phyloP scores from a whole-genome alignment of 2,888 invertebrate genomes.

The Malacosoma neustria region DNA sequence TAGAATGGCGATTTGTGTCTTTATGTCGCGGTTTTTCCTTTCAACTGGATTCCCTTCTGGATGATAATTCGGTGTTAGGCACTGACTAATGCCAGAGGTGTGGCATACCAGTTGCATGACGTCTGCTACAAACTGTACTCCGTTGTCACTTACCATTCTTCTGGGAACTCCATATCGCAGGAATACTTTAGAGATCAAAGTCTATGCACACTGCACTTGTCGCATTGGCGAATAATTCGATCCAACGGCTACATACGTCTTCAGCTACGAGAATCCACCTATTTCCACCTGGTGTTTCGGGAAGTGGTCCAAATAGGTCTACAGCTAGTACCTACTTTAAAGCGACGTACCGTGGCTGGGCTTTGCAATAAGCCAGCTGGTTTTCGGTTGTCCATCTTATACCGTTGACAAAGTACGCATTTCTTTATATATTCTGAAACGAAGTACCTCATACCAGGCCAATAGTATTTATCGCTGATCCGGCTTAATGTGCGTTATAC shows the following conservation, averaged over 20 bases:
- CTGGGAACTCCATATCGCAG: conserved; percentile 29
- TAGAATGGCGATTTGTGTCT: no score
- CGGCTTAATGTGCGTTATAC: conserved; percentile 1
- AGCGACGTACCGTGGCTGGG: conserved; percentile 7
- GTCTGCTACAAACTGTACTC: conserved; percentile 26
- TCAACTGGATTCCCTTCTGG: no score
- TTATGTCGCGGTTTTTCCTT: no score
- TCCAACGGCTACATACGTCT: conserved; percentile 18
- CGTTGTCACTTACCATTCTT: conserved; percentile 29
- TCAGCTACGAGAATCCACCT: conserved; percentile 18
- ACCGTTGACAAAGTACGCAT: conserved; percentile 23
- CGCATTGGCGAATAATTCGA: conserved; percentile 19
- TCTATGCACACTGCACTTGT: conserved; percentile 13
- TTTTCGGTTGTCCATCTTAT: conserved; percentile 6
- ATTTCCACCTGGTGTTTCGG: conserved; percentile 3
- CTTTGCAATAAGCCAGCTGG: conserved; percentile 8
- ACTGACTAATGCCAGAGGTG: no score
- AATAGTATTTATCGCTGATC: conserved; percentile 6
- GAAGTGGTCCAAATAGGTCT: conserved; percentile 24
- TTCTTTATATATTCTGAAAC: conserved; percentile 15
- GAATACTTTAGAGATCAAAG: conserved; percentile 30
- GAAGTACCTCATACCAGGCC: conserved; percentile 11
- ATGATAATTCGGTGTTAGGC: no score
- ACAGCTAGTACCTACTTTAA: conserved; percentile 22
- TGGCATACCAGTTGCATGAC: conserved; percentile 27